phyloP scores from a whole-genome alignment of 2,888 invertebrate genomes.

The Ferrisia virgata region DNA sequence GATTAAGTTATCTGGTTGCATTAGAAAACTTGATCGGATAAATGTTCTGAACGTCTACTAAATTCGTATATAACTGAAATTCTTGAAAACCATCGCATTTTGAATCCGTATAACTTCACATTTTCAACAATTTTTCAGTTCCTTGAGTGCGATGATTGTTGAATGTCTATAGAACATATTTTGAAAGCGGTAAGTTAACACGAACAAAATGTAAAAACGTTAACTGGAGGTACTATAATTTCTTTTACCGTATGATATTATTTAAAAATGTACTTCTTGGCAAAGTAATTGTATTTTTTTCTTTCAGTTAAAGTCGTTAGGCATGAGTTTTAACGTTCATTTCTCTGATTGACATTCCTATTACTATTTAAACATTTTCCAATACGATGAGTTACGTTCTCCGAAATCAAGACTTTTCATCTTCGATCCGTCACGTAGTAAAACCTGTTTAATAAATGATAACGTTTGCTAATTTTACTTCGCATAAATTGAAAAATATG shows the following conservation, averaged over 20 bases:
- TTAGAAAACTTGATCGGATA: background rate
- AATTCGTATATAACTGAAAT: background rate
- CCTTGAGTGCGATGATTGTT: background rate
- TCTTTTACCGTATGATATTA: background rate
- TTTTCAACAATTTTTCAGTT: background rate
- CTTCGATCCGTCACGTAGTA: background rate
- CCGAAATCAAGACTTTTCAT: background rate
- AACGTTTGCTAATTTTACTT: background rate
- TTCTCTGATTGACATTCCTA: background rate
- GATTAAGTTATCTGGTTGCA: slow-evolving; percentile 2
- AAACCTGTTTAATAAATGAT: background rate
- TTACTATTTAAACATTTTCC: background rate
- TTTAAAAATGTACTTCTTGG: background rate
- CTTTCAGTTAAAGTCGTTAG: background rate
- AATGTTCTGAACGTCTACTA: background rate
- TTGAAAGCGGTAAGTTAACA: background rate
- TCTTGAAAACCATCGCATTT: background rate
- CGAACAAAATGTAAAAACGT: background rate
- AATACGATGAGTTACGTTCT: background rate
- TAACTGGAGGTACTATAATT: background rate
- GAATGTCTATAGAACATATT: background rate
- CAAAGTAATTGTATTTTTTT: background rate
- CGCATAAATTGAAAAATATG: background rate
- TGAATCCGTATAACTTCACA: background rate
- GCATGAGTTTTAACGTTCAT: background rate